Evolutionary conservation across 2,888 invertebrate genomes (phyloP).

Genomic region (Sinhomidia bicolor): DNA sequence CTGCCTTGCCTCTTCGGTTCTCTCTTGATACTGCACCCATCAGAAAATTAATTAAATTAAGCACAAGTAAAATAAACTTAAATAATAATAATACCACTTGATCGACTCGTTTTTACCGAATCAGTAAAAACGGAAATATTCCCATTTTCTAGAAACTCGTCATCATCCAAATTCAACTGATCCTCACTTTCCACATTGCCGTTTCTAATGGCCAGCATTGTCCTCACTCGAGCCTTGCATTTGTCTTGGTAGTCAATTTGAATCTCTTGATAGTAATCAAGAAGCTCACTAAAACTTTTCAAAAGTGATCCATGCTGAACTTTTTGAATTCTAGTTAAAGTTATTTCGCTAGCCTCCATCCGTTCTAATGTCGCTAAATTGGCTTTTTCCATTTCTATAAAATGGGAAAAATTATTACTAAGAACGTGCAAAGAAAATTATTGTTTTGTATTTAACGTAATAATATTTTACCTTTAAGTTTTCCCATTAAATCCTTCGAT

Average conservation of each 20-base stretch:
- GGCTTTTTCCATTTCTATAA: constrained; percentile 24
- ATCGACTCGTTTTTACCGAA: too few species aligned
- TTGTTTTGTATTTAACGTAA: background rate
- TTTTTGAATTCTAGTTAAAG: background rate
- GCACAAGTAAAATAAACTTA: background rate
- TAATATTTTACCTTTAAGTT: background rate
- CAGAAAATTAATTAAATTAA: background rate
- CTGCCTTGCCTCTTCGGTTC: background rate
- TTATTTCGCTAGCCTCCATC: background rate
- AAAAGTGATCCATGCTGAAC: background rate
- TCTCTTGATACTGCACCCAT: constrained; percentile 1
- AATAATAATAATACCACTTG: too few species aligned
- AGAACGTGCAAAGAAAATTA: too few species aligned
- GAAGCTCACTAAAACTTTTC: background rate
- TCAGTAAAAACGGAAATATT: constrained; percentile 15
- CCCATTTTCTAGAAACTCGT: constrained; percentile 6
- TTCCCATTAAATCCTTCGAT: background rate
- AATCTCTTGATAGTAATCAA: constrained; percentile 10
- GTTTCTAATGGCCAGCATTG: background rate
- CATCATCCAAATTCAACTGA: background rate
- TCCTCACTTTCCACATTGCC: background rate
- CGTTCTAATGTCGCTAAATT: background rate
- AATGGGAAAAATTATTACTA: too few species aligned
- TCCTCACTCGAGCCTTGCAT: constrained; percentile 3
- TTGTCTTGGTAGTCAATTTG: constrained; percentile 20